Percentiles rank a stretch among this genome's conserved stretches.
Conservation (phyloP, 2,113 vertebrate genomes). For the Serinus canaria region DNA sequence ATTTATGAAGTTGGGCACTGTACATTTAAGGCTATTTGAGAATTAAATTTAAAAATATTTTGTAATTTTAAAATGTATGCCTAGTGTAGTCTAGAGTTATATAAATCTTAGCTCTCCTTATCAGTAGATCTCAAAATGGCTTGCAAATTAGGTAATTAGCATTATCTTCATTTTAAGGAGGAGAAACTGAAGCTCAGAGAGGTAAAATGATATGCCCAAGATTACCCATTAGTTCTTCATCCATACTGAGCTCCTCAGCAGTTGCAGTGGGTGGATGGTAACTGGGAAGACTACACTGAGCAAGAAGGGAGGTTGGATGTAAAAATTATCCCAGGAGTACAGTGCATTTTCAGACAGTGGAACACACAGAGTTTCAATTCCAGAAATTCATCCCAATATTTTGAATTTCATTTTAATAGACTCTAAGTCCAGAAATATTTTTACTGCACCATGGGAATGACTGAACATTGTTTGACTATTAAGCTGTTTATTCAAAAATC, state of each 20-base stretch:
- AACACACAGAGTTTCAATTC: neutral
- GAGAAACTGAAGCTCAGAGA: neutral
- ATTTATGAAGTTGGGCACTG: neutral
- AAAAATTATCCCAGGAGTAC: neutral
- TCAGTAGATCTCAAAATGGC: neutral
- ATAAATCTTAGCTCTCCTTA: neutral
- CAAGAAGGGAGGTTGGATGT: neutral
- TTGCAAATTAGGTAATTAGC: constrained; percentile 21
- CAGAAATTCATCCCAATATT: neutral
- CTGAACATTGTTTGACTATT: neutral
- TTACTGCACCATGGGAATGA: neutral
- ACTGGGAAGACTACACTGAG: neutral
- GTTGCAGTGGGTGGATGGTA: neutral
- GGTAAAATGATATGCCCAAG: neutral
- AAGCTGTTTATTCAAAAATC: neutral
- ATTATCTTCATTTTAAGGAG: neutral
- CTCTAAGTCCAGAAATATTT: neutral
- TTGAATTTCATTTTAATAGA: neutral
- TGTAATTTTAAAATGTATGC: neutral
- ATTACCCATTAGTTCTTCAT: neutral
- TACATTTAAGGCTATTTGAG: neutral
- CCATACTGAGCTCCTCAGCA: neutral
- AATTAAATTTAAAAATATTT: neutral
- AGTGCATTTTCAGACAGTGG: neutral
- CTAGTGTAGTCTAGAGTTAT: neutral